phyloP scores from a whole-genome alignment of 2,888 invertebrate genomes.

The Aspidapion aeneum region DNA sequence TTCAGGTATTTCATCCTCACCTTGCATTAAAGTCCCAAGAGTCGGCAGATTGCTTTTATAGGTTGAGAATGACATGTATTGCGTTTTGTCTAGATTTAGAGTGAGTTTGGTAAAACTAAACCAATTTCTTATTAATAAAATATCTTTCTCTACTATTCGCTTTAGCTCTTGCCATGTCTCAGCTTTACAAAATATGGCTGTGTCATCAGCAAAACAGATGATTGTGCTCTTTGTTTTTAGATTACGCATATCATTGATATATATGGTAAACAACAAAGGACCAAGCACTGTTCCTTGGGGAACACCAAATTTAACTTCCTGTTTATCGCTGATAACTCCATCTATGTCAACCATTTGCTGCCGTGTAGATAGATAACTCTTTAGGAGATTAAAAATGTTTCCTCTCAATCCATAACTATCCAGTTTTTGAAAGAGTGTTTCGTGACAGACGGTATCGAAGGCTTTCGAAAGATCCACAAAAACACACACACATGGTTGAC shows the following conservation, averaged over 20 bases:
- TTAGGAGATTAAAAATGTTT: not conserved
- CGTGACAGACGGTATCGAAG: slow-evolving; percentile 9
- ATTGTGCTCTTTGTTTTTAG: not conserved
- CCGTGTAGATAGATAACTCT: slow-evolving; percentile 10
- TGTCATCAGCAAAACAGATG: too few relatives aligned
- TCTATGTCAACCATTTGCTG: slow-evolving; percentile 6
- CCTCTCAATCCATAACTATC: slow-evolving; percentile 9
- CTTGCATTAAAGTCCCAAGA: not conserved
- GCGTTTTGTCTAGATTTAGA: slow-evolving; percentile 8
- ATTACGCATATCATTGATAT: slow-evolving; percentile 6
- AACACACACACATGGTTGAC: not conserved
- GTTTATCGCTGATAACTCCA: not conserved
- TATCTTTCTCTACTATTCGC: slow-evolving; percentile 3
- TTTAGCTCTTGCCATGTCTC: slow-evolving; percentile 12
- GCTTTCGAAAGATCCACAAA: slow-evolving; percentile 11
- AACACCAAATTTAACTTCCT: slow-evolving; percentile 12
- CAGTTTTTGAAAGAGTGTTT: slow-evolving; percentile 4
- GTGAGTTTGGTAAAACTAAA: slow-evolving; percentile 7
- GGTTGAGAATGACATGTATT: slow-evolving; percentile 9
- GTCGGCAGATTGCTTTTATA: slow-evolving; percentile 1
- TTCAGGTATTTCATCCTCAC: not conserved
- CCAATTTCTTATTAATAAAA: slow-evolving; percentile 7
- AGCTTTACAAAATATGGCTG: slow-evolving; percentile 13
- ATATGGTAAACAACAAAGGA: slow-evolving; percentile 9
- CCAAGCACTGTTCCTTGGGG: slow-evolving; percentile 16